phyloP scores from a whole-genome alignment of 2,113 vertebrate species.

The Centrocercus urophasianus region DNA sequence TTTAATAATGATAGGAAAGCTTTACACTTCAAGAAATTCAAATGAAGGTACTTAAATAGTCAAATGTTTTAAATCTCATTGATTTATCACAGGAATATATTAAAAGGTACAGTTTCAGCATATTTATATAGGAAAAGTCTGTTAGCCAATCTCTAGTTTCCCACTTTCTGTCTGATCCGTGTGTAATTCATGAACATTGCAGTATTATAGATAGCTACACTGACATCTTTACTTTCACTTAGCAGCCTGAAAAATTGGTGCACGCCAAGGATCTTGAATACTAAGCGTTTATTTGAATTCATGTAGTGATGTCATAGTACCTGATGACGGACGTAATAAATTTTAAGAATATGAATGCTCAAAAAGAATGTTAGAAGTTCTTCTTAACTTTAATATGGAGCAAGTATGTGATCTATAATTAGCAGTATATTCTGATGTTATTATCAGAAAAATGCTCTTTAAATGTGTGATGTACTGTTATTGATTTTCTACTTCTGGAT shows the following conservation, averaged over 20 bases:
- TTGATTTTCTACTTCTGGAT: conserved; percentile 18
- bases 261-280: conserved; percentile 75
- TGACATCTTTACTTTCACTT: conserved; percentile 81
- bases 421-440: conserved; percentile 59
- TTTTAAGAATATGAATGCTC: conserved; percentile 68
- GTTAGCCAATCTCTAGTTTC: conserved; percentile 71
- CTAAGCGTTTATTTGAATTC: conserved; percentile 75
- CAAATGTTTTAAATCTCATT: conserved; percentile 71
- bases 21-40: conserved; percentile 65
- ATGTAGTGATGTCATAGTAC: conserved; percentile 83
- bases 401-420: conserved; percentile 75
- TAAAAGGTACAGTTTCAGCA: conserved; percentile 70
- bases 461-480: conserved; percentile 61
- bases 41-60: conserved; percentile 70
- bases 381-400: conserved; percentile 72
- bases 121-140: conserved; percentile 67
- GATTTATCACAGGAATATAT: conserved; percentile 77
- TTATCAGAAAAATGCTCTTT: conserved; percentile 78
- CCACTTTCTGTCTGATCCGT: conserved; percentile 66
- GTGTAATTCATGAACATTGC: conserved; percentile 82
- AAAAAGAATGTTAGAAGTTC: conserved; percentile 61
- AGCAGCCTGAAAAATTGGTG: conserved; percentile 78
- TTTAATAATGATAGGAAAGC: conserved; percentile 63
- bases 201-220: conserved; percentile 75
- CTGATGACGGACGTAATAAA: conserved; percentile 74